Conservation (phyloP, 2,888 invertebrate genomes). For the Malacosoma neustria region DNA sequence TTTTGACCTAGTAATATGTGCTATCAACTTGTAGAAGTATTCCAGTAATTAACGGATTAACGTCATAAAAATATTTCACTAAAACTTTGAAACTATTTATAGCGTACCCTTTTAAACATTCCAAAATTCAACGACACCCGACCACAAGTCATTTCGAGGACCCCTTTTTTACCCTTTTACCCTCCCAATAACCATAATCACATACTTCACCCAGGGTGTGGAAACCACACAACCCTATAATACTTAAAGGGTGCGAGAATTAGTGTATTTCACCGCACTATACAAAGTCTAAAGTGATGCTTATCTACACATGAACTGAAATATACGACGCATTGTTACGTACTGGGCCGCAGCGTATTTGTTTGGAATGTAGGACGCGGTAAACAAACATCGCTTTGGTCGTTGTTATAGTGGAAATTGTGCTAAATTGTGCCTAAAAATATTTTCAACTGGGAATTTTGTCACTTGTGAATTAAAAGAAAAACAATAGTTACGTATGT, state of each 20-base stretch:
- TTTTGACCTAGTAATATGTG: too few species aligned
- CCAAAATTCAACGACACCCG: neutral
- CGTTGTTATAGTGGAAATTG: neutral
- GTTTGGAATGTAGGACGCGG: neutral
- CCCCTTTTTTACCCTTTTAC: neutral
- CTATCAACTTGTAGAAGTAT: too few species aligned
- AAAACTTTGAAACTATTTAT: neutral
- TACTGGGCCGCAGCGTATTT: slow-evolving; percentile 3
- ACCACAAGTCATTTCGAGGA: neutral
- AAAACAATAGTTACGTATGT: too few species aligned
- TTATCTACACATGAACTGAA: slow-evolving; percentile 19
- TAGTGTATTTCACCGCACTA: slow-evolving; percentile 35
- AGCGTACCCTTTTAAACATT: slow-evolving; percentile 15
- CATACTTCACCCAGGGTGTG: slow-evolving; percentile 6
- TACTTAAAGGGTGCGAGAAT: slow-evolving; percentile 32
- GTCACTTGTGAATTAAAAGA: neutral
- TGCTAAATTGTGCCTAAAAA: neutral
- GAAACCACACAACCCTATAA: slow-evolving; percentile 19
- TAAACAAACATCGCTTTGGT: neutral
- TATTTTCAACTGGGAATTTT: neutral
- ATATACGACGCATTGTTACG: slow-evolving; percentile 13
- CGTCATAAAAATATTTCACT: too few species aligned
- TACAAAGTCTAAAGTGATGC: slow-evolving; percentile 34
- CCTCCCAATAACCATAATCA: neutral
- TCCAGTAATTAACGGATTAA: too few species aligned